A percentile compares a stretch with the other conserved stretches of the same genome.
Evolutionary conservation across 2,113 vertebrate genomes (phyloP).

Genomic region (Oncorhynchus clarkii): DNA sequence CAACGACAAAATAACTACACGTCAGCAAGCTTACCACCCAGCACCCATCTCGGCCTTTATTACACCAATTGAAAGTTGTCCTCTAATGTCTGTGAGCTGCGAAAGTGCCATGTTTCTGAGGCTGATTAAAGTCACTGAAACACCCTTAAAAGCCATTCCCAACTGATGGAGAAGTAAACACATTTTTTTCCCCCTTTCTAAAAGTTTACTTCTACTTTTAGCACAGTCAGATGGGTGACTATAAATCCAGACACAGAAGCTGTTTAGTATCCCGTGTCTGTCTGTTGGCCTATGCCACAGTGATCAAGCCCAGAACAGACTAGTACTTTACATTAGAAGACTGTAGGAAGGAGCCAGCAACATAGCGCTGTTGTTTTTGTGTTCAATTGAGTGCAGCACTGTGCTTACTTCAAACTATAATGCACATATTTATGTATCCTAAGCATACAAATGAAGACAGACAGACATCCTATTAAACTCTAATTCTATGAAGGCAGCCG

Average conservation of each 20-base stretch:
- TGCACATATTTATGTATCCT: background rate
- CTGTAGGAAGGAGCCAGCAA: conserved; percentile 57
- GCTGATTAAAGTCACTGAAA: conserved; percentile 33
- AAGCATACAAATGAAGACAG: conserved; percentile 12
- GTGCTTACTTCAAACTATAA: conserved; percentile 22
- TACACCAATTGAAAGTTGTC: conserved; percentile 10
- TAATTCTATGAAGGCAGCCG: too few species aligned
- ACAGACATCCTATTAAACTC: too few species aligned
- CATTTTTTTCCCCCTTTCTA: background rate
- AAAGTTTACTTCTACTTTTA: background rate
- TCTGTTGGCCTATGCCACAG: background rate
- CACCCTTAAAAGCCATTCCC: background rate
- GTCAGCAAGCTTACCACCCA: background rate
- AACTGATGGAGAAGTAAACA: background rate
- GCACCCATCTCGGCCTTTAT: background rate
- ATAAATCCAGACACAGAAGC: too few species aligned
- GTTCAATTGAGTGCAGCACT: background rate
- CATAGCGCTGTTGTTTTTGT: conserved; percentile 9
- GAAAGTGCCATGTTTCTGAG: conserved; percentile 25
- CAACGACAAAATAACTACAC: background rate
- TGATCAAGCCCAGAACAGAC: background rate
- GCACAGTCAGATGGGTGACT: too few species aligned
- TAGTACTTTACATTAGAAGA: conserved; percentile 2
- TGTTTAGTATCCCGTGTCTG: too few species aligned
- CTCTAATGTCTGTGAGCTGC: conserved; percentile 12